Conservation (phyloP, 2,888 invertebrate species). For the Pristionchus exspectatus region DNA sequence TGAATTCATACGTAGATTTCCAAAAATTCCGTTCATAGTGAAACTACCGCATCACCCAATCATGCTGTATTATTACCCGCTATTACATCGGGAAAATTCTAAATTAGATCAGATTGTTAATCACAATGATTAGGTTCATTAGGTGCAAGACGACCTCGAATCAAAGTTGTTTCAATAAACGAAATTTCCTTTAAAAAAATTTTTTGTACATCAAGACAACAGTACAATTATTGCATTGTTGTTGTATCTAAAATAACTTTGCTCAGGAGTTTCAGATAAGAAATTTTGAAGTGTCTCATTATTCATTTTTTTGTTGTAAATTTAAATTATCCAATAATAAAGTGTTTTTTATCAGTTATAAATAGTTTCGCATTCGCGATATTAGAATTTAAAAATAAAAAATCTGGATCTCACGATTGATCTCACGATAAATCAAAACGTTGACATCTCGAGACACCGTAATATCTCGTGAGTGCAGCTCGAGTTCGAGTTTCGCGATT, state of each 20-base stretch:
- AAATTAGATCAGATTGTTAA: neutral
- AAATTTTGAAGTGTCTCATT: too few relatives aligned
- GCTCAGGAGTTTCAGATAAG: too few relatives aligned
- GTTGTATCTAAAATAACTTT: too few relatives aligned
- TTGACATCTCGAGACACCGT: neutral
- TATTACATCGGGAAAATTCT: neutral
- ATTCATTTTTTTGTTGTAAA: too few relatives aligned
- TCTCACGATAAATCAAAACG: neutral
- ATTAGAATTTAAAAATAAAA: too few relatives aligned
- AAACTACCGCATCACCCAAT: neutral
- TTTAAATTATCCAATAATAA: too few relatives aligned
- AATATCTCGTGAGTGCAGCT: slow-evolving; percentile 2
- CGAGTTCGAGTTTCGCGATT: neutral
- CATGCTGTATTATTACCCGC: neutral
- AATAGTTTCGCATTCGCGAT: too few relatives aligned
- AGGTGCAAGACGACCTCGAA: neutral
- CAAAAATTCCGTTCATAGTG: neutral
- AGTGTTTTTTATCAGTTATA: too few relatives aligned
- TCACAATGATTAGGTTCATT: neutral
- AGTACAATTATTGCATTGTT: too few relatives aligned
- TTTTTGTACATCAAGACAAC: too few relatives aligned
- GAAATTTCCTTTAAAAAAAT: neutral
- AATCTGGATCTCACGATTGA: too few relatives aligned
- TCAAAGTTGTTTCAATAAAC: neutral
- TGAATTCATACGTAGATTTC: neutral